Percentiles rank a stretch among this genome's conserved stretches.
These are phyloP conservation scores for Chelonia mydas DNA, from an alignment of 2,797 vertebrate genomes.

Conservation along the genomic window DNA sequence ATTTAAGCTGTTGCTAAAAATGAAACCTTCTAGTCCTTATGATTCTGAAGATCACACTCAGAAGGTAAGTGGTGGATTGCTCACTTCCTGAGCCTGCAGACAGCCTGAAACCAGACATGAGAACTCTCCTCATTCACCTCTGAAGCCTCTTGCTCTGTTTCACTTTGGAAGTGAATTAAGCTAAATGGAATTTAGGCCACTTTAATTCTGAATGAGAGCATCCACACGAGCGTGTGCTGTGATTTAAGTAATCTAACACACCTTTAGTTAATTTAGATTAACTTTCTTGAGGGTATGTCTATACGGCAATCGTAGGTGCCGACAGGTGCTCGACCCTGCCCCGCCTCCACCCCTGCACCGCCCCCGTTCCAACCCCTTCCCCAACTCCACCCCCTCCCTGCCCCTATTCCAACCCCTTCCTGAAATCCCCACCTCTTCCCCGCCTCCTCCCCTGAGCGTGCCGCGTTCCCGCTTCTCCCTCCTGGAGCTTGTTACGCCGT, in stretches of 20 bases:
- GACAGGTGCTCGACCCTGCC: too few relatives aligned
- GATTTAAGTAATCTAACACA: neutral
- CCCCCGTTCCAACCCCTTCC: too few relatives aligned
- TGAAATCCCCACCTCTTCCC: too few relatives aligned
- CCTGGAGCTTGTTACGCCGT: too few relatives aligned
- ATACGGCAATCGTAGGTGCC: too few relatives aligned
- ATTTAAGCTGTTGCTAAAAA: neutral
- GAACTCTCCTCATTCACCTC: neutral
- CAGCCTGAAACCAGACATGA: neutral
- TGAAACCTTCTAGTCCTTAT: neutral
- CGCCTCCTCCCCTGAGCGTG: too few relatives aligned
- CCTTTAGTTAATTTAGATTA: conserved; percentile 14
- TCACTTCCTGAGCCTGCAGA: neutral
- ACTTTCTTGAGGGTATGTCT: neutral
- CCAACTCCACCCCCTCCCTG: too few relatives aligned
- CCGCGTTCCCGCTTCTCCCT: too few relatives aligned
- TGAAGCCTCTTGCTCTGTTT: neutral
- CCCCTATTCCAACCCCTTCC: too few relatives aligned
- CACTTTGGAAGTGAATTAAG: neutral
- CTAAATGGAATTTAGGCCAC: neutral
- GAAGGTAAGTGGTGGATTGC: neutral
- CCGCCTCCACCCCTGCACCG: too few relatives aligned
- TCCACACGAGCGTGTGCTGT: neutral
- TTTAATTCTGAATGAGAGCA: neutral
- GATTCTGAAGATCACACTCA: neutral